Base-by-base conservation (phyloP, 2,113 vertebrate species). In the Hippopotamus amphibius region DNA sequence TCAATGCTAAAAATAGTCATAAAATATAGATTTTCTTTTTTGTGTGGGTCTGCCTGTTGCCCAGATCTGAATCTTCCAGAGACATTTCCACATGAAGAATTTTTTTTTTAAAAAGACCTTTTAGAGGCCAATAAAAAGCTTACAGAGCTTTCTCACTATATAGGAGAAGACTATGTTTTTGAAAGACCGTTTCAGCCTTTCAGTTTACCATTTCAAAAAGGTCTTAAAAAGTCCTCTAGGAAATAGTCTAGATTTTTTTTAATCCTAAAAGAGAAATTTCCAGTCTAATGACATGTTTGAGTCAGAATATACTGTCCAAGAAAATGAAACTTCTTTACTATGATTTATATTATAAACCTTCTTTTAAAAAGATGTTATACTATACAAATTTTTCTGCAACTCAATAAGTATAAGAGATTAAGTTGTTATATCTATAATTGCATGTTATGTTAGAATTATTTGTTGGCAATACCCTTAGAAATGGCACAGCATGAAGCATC, bases 281-380 rank as follows among this genome's bases (percentile, higher is more conserved):
- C 46, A 96, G 30, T 71, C 43, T 65, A 87, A 93, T 90, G 46
- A 94, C 43, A 96, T 17, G 87, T 92, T 88, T 96, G 50, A 68
- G 57, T 96, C 76, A 97, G 41, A 92, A 87, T 68, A 84, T 96
- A 80, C 4, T 69, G 26, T 71, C 9, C 26, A 90, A 88, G 66
- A 95, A 93, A 84, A 90, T 92, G 33, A 97, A 96, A 77, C 21
- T 81, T 79, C 26, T 80, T 82, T 82, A 33, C 21, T 90, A 50
- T 76, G n/a, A 37, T 74, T 89, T 68, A 95, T 57, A 13, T 3
- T 4, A n/a, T 76, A 79, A 85, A 53, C 0, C 15, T 82, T 66
- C 3, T 79, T 46, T 50, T n/a, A 79, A 59, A 37, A 30, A 33
- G 12, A 24, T 22, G n/a, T 14, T 5, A 63, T 57, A 72, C 0